Conservation (phyloP, 2,113 vertebrate species). For the Anser cygnoides region DNA sequence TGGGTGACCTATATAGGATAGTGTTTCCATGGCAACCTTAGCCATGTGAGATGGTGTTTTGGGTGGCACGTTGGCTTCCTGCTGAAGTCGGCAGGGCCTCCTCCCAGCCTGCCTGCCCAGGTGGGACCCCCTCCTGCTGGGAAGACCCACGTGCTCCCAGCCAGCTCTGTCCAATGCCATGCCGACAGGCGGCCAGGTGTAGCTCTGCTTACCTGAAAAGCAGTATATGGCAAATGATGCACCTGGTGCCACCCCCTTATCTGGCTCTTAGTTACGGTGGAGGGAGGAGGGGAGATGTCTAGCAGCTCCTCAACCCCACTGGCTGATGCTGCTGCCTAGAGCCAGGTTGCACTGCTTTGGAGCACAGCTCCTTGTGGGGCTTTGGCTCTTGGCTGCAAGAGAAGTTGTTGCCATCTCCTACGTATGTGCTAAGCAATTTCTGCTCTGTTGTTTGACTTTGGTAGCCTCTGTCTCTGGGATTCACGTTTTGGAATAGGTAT, state of each 20-base stretch:
- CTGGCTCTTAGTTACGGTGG: not conserved
- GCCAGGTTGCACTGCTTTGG: no score
- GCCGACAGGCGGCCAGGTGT: not conserved
- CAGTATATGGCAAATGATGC: fast-evolving
- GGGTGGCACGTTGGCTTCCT: not conserved
- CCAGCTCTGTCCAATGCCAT: not conserved
- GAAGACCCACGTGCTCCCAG: not conserved
- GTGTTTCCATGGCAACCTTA: not conserved
- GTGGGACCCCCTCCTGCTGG: not conserved
- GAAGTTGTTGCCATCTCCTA: not conserved
- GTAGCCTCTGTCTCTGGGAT: not conserved
- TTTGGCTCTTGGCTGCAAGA: not conserved
- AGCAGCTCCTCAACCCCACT: not conserved
- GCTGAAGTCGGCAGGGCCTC: fast-evolving
- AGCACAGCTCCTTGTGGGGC: fast-evolving
- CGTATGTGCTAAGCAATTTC: fast-evolving
- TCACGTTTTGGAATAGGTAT: fast-evolving
- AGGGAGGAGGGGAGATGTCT: not conserved
- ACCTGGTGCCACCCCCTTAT: fast-evolving
- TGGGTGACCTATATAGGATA: not conserved
- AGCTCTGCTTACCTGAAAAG: not conserved
- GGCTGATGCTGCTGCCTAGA: not conserved
- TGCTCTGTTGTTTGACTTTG: not conserved
- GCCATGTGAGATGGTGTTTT: not conserved
- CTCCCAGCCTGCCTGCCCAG: not conserved